A percentile compares a stretch with the other conserved stretches of the same genome.
These are phyloP conservation scores for Epinotia nisella DNA, from an alignment of 2,888 invertebrate genomes.

Conservation along the genomic window DNA sequence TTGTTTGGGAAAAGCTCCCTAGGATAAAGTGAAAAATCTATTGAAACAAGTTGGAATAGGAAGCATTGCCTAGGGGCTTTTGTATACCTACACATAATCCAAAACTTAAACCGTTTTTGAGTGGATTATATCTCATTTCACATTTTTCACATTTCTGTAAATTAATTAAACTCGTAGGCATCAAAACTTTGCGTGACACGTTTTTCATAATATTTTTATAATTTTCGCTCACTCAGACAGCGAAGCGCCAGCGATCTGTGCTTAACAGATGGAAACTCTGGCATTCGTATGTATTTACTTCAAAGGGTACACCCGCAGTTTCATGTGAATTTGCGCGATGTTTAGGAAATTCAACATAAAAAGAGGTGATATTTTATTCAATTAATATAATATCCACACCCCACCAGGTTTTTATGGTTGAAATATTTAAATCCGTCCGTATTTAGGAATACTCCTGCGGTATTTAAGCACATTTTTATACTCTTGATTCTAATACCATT, in stretches of 20 bases:
- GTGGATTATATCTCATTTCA: not conserved
- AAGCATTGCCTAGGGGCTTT: too few relatives aligned
- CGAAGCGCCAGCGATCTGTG: slow-evolving; percentile 14
- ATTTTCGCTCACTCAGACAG: slow-evolving; percentile 2
- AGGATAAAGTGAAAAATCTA: too few relatives aligned
- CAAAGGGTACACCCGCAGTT: slow-evolving; percentile 12
- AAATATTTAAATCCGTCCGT: not conserved
- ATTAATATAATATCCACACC: not conserved
- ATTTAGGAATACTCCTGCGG: too few relatives aligned
- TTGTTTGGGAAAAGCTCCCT: too few relatives aligned
- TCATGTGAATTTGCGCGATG: slow-evolving; percentile 4
- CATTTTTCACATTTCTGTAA: not conserved
- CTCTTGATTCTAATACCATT: too few relatives aligned
- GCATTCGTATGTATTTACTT: slow-evolving; percentile 32
- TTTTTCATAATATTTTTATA: slow-evolving; percentile 24
- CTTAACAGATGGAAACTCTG: slow-evolving; percentile 29
- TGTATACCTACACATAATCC: too few relatives aligned
- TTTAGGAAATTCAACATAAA: not conserved
- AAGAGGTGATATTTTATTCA: not conserved
- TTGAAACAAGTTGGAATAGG: too few relatives aligned
- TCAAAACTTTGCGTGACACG: slow-evolving; percentile 16
- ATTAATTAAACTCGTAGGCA: slow-evolving; percentile 12
- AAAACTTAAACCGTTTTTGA: not conserved
- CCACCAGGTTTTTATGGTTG: not conserved
- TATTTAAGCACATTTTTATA: not conserved